Conservation (phyloP, 2,888 invertebrate genomes). For the Byasa hedistus region DNA sequence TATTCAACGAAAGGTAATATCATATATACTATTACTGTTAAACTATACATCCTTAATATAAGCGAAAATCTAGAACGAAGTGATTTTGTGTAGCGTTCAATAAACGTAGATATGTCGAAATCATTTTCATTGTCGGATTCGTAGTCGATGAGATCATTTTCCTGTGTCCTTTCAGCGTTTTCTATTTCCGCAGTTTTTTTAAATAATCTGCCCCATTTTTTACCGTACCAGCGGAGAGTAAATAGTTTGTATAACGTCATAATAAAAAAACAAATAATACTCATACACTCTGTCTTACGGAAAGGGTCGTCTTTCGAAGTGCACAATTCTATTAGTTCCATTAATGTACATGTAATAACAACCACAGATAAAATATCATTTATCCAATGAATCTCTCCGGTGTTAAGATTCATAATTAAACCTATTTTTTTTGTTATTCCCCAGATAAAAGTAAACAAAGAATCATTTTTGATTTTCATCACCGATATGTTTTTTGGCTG, state of each 20-base stretch:
- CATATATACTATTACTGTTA: conserved; percentile 50
- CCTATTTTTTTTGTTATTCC: conserved; percentile 38
- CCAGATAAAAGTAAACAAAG: conserved; percentile 17
- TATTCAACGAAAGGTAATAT: conserved; percentile 59
- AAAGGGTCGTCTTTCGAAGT: conserved; percentile 45
- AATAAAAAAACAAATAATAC: conserved; percentile 54
- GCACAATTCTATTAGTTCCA: conserved; percentile 48
- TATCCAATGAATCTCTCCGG: conserved; percentile 38
- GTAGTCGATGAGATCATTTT: conserved; percentile 35
- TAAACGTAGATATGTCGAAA: conserved; percentile 34
- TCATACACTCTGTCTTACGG: conserved; percentile 57
- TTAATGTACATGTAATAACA: conserved; percentile 42
- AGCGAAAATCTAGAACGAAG: conserved; percentile 43
- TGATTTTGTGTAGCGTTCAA: conserved; percentile 46
- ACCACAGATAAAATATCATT: conserved; percentile 43
- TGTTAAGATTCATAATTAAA: conserved; percentile 36
- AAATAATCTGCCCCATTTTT: not conserved
- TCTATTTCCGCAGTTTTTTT: not conserved
- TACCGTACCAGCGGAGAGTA: not conserved
- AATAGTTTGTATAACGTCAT: conserved; percentile 44
- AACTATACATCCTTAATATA: conserved; percentile 49
- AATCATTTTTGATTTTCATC: not conserved
- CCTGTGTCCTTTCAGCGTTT: not conserved
- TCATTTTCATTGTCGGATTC: conserved; percentile 42
- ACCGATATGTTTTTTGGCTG: too few species aligned